phyloP scores from a whole-genome alignment of 2,797 vertebrate genomes.

The Remorina albescens region DNA sequence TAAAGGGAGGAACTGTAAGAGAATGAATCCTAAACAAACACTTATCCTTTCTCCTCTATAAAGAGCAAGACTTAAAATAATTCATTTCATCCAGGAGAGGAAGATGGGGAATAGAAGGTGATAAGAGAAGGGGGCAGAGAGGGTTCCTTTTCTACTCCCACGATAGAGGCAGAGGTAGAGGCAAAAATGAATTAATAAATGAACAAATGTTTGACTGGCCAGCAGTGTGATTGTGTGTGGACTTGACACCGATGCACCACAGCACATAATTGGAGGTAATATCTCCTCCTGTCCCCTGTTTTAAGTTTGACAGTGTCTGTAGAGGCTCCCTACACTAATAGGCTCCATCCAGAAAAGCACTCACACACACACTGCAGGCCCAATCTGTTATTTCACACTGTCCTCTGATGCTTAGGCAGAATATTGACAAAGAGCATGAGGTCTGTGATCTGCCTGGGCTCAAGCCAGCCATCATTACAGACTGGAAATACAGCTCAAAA shows the following conservation, averaged over 20 bases:
- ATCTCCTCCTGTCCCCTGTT: slow-evolving; percentile 57
- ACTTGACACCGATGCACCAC: slow-evolving; percentile 58
- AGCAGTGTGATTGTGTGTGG: slow-evolving; percentile 57
- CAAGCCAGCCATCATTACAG: slow-evolving; percentile 71
- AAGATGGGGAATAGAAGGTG: slow-evolving; percentile 40
- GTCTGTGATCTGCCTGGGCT: slow-evolving; percentile 65
- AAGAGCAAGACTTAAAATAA: slow-evolving; percentile 56
- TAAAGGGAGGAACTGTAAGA: slow-evolving; percentile 52
- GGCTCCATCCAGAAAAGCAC: slow-evolving; percentile 53
- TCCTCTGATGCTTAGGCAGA: slow-evolving; percentile 50
- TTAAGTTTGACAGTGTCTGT: slow-evolving; percentile 60
- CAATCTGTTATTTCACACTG: slow-evolving; percentile 59
- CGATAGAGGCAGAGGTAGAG: slow-evolving; percentile 26
- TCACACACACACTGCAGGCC: slow-evolving; percentile 17
- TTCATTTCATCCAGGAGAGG: slow-evolving; percentile 41
- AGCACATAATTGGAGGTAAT: slow-evolving; percentile 73
- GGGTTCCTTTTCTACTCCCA: slow-evolving; percentile 48
- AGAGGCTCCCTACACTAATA: slow-evolving; percentile 68
- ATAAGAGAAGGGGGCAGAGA: slow-evolving; percentile 20
- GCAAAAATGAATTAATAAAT: slow-evolving; percentile 54
- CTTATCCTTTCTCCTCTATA: slow-evolving; percentile 54
- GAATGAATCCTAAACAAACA: slow-evolving; percentile 64
- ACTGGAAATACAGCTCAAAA: slow-evolving; percentile 61
- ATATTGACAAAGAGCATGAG: slow-evolving; percentile 54
- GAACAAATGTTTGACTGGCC: slow-evolving; percentile 49